These are phyloP conservation scores for Xylocampa areola DNA, from an alignment of 2,888 invertebrate genomes.

Conservation along the genomic window DNA sequence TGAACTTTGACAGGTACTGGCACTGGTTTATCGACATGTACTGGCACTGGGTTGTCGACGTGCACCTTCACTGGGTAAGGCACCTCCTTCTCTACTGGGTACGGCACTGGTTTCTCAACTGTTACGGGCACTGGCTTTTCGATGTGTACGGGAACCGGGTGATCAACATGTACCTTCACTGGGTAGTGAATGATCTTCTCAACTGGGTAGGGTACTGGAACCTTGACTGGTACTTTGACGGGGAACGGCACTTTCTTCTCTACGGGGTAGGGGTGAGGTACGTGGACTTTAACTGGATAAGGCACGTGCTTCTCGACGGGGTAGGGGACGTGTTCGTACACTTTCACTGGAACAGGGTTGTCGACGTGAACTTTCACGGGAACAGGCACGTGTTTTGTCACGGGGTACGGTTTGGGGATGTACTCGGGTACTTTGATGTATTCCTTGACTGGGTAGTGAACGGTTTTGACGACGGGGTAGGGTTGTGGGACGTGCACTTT, in stretches of 20 bases:
- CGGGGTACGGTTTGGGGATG: slow-evolving; percentile 92
- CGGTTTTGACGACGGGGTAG: slow-evolving; percentile 92
- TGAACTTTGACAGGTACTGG: slow-evolving; percentile 94
- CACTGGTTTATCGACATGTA: slow-evolving; percentile 94
- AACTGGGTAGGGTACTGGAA: slow-evolving; percentile 93
- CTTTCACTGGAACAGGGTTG: slow-evolving; percentile 91
- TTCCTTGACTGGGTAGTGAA: slow-evolving; percentile 92
- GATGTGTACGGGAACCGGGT: slow-evolving; percentile 92
- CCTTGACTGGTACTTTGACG: slow-evolving; percentile 92
- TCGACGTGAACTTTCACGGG: slow-evolving; percentile 92
- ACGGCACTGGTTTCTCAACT: slow-evolving; percentile 93
- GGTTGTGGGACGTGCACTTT: slow-evolving; percentile 93
- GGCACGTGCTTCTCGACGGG: slow-evolving; percentile 92
- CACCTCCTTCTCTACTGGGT: slow-evolving; percentile 92
- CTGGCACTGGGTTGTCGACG: slow-evolving; percentile 92
- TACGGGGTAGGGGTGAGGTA: slow-evolving; percentile 93
- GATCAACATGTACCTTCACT: slow-evolving; percentile 92
- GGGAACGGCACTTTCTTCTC: slow-evolving; percentile 92
- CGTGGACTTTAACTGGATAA: slow-evolving; percentile 92
- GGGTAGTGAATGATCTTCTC: slow-evolving; percentile 93
- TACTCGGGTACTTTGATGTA: slow-evolving; percentile 92
- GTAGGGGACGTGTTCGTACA: slow-evolving; percentile 91
- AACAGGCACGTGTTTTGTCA: slow-evolving; percentile 91
- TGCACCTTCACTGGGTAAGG: slow-evolving; percentile 93
- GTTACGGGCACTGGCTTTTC: slow-evolving; percentile 92